A percentile compares a stretch with the other conserved stretches of the same genome.
phyloP scores from a whole-genome alignment of 2,888 invertebrate species.

The Hirudinaria manillensis region DNA sequence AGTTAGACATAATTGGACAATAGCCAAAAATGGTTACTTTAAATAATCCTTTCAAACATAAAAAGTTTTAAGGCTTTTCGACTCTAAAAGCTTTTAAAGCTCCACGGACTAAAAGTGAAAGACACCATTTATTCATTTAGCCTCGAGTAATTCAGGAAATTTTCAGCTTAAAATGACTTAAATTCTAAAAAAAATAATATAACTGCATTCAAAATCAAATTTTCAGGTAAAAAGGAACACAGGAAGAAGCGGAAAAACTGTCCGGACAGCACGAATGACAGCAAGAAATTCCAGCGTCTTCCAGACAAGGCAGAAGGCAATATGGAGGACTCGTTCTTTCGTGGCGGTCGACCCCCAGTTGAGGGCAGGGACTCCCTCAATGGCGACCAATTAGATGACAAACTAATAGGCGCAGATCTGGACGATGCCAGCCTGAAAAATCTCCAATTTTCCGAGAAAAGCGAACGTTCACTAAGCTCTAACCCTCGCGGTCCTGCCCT shows the following conservation, averaged over 20 bases:
- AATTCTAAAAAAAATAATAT: not conserved
- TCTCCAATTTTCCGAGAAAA: not conserved
- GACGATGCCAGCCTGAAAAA: not conserved
- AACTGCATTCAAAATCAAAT: not conserved
- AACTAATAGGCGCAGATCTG: not conserved
- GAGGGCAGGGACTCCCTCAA: constrained; percentile 39
- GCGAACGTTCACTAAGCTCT: not conserved
- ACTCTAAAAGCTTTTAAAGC: too few species aligned
- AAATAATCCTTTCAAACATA: too few species aligned
- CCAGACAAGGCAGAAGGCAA: not conserved
- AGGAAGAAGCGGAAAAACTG: not conserved
- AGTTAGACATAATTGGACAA: too few species aligned
- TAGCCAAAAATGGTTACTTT: too few species aligned
- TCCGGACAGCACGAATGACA: not conserved
- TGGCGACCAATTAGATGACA: constrained; percentile 27
- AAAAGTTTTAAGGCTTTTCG: too few species aligned
- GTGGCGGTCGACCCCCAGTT: constrained; percentile 38
- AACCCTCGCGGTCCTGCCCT: constrained; percentile 1
- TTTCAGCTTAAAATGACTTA: too few species aligned
- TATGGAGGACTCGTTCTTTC: constrained; percentile 21
- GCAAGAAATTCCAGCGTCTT: not conserved
- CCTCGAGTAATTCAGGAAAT: too few species aligned
- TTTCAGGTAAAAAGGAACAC: constrained; percentile 9
- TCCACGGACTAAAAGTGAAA: too few species aligned
- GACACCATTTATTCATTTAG: too few species aligned